Evolutionary conservation across 2,113 vertebrate genomes (phyloP).

Genomic region (Podilymbus podiceps): DNA sequence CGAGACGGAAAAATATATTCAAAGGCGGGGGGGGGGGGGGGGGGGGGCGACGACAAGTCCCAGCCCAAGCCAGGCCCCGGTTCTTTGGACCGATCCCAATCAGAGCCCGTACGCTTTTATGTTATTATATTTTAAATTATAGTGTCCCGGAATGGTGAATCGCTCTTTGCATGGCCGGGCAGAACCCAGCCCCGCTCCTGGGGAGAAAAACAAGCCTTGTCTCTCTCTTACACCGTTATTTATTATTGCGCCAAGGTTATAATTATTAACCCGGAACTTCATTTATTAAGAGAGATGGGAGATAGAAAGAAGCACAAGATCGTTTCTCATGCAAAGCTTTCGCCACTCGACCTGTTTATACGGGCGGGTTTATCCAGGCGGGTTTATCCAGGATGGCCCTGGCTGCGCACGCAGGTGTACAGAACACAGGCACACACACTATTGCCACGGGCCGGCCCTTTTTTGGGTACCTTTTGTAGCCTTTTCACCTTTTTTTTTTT

Average conservation of each 20-base stretch:
- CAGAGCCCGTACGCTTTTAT: conserved; percentile 56
- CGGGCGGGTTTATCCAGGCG: background rate
- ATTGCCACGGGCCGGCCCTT: background rate
- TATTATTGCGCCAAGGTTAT: conserved; percentile 53
- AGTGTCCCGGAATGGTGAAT: conserved; percentile 52
- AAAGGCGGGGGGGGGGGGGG: background rate
- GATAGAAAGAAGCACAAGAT: background rate
- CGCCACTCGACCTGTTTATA: background rate
- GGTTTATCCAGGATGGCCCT: background rate
- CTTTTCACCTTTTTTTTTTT: background rate
- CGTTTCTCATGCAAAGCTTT: background rate
- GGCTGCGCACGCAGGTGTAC: background rate
- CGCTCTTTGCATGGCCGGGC: conserved; percentile 45
- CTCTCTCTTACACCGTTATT: conserved; percentile 22
- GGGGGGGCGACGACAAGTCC: background rate
- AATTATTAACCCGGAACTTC: conserved; percentile 67
- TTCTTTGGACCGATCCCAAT: conserved; percentile 44
- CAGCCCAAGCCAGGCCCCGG: background rate
- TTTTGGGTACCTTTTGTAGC: conserved; percentile 11
- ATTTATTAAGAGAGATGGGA: background rate
- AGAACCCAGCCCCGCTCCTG: conserved; percentile 25
- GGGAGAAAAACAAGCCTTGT: background rate
- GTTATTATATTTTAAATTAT: conserved; percentile 56
- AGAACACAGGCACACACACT: background rate
- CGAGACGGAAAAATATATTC: background rate